Conservation (phyloP, 2,888 invertebrate species). For the Coecobrya sp. region DNA sequence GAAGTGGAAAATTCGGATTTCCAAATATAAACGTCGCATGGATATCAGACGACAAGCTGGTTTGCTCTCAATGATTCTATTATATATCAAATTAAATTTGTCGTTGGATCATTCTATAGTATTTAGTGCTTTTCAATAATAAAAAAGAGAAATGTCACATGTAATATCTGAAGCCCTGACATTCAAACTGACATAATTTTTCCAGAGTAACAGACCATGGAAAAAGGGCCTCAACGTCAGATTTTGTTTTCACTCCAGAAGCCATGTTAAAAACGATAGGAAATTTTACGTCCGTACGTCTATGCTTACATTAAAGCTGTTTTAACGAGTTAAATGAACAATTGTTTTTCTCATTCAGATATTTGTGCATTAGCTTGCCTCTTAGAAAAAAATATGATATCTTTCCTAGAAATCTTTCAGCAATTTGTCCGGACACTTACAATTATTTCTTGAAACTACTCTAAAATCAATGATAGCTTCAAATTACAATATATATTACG, state of each 20-base stretch:
- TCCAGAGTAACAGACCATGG: not conserved
- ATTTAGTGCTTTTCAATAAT: conserved; percentile 18
- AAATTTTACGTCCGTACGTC: too few species aligned
- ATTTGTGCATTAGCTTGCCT: too few species aligned
- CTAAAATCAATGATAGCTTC: too few species aligned
- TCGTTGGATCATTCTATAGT: not conserved
- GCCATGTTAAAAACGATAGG: too few species aligned
- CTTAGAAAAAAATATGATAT: too few species aligned
- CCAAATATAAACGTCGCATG: conserved; percentile 9
- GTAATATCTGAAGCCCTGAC: not conserved
- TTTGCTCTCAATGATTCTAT: not conserved
- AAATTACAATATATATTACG: too few species aligned
- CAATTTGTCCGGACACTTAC: too few species aligned
- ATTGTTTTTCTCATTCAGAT: too few species aligned
- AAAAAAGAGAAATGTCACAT: not conserved
- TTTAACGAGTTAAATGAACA: too few species aligned
- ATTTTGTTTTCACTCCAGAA: not conserved
- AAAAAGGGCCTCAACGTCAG: not conserved
- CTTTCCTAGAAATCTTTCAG: too few species aligned
- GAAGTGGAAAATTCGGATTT: conserved; percentile 51
- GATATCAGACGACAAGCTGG: not conserved
- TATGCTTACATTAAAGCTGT: too few species aligned
- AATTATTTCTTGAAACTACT: too few species aligned
- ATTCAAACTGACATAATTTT: conserved; percentile 23
- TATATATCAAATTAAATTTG: conserved; percentile 41